Base-by-base conservation (phyloP, 2,113 vertebrate species). In the Calidris pugnax region DNA sequence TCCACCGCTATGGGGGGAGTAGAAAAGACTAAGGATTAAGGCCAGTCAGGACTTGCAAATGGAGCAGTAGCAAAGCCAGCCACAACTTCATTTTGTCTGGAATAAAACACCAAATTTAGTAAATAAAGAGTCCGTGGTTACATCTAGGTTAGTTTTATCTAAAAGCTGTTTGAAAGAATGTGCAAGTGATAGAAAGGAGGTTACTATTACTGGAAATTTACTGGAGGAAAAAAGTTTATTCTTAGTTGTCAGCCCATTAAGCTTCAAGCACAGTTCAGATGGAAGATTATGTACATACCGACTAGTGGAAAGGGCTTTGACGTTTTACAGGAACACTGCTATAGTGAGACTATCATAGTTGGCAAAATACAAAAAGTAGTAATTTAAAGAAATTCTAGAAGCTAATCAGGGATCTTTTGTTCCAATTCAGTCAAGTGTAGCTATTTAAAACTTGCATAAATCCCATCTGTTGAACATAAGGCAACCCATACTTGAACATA, bases 311-410 rank as follows among this genome's bases (percentile, higher is more conserved):
- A 89, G 73, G 94, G 80, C 89, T 92, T 88, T 74, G 92, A 94
- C 78, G 84, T 85, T 74, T 66, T 63, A 90, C 76, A 92, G 78
- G 75, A 90, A 90, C 93, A 78, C 90, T 93, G 94, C 83, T 92
- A 63, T 85, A 94, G 85, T 91, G 93, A 96, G 64, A 64, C 74
- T 87, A 71, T 30, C 63, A 50, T 12, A 89, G 73, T 47, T 89
- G 81, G 66, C 67, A 87, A 96, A 97, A 89, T 91, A 95, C 87
- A 93, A 56, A 94, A 94, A 86, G 87, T 51, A 80, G 71, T 78
- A 84, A 84, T 74, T 86, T 63, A 78, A 92, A 89, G n/a, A 69
- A 95, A 91, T 74, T 39, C 23, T 78, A 81, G 56, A 90, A 81
- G 51, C 56, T 91, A 76, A 87, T 53, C n/a, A 63, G 69, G 51